A percentile compares a stretch with the other conserved stretches of the same genome.
Conservation (phyloP, 2,888 invertebrate genomes). For the Cantharis lateralis region DNA sequence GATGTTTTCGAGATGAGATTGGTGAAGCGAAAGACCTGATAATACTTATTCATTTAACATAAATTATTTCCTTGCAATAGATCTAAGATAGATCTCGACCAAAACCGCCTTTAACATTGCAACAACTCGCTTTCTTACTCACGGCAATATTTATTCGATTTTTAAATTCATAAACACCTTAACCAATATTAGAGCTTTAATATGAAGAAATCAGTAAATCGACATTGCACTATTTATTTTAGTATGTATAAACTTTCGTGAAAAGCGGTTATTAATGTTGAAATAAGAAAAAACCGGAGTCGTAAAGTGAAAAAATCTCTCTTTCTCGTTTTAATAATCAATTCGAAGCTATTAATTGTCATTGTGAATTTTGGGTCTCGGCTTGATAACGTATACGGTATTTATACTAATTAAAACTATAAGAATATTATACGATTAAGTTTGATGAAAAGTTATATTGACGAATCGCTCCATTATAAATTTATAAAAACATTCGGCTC, state of each 20-base stretch:
- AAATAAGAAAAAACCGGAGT: no score
- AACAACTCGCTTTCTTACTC: background rate
- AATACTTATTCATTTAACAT: constrained; percentile 23
- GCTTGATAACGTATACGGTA: background rate
- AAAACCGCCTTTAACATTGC: background rate
- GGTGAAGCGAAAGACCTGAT: constrained; percentile 17
- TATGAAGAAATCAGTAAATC: no score
- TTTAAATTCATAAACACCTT: background rate
- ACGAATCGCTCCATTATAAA: background rate
- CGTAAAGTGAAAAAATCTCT: no score
- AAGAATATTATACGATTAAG: background rate
- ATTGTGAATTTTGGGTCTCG: background rate
- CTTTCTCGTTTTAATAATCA: no score
- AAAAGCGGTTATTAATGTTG: no score
- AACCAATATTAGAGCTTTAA: no score
- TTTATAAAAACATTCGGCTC: background rate
- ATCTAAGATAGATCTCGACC: background rate
- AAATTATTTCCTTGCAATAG: constrained; percentile 11
- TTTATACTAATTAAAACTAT: background rate
- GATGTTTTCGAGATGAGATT: constrained; percentile 16
- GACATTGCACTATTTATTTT: no score
- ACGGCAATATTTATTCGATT: background rate
- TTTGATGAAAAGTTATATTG: background rate
- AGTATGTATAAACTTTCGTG: no score
- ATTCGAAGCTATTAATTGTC: no score